These are phyloP conservation scores for Helicoverpa assulta DNA, from an alignment of 2,888 invertebrate genomes.

Conservation along the genomic window DNA sequence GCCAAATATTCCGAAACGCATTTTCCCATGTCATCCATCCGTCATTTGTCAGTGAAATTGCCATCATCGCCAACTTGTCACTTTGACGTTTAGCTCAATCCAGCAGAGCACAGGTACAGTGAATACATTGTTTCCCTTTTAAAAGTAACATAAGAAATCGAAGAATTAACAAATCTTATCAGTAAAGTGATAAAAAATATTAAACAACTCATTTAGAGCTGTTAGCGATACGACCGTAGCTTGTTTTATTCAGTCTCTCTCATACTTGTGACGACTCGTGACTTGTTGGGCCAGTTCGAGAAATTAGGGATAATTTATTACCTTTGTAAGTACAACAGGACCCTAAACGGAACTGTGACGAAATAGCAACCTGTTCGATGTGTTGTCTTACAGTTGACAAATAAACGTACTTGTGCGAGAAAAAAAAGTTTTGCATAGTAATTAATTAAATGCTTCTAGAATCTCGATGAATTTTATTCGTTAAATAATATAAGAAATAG, in stretches of 20 bases:
- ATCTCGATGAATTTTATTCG: too few species aligned
- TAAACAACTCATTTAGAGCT: constrained; percentile 39
- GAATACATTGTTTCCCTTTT: constrained; percentile 34
- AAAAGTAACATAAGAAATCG: constrained; percentile 11
- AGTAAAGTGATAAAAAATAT: constrained; percentile 47
- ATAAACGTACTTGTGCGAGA: background rate
- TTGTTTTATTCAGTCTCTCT: constrained; percentile 29
- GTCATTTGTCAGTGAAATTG: constrained; percentile 3
- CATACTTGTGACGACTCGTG: constrained; percentile 17
- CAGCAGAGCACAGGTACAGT: constrained; percentile 2
- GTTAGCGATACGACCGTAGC: background rate
- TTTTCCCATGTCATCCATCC: too few species aligned
- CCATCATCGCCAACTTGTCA: constrained; percentile 4
- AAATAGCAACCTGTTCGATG: constrained; percentile 18
- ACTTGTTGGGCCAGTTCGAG: constrained; percentile 15
- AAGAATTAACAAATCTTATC: constrained; percentile 46
- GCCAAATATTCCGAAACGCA: too few species aligned
- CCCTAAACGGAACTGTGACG: constrained; percentile 13
- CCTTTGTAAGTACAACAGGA: constrained; percentile 29
- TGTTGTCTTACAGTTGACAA: constrained; percentile 11
- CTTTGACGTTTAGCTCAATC: constrained; percentile 22
- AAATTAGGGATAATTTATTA: constrained; percentile 30
- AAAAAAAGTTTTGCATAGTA: background rate
- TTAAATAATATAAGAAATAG: background rate
- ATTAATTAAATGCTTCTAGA: background rate